Evolutionary conservation across 2,797 vertebrate genomes (phyloP), one percentile per base, ranked within the genome.

Genomic region (Arctocebus calabarensis): DNA sequence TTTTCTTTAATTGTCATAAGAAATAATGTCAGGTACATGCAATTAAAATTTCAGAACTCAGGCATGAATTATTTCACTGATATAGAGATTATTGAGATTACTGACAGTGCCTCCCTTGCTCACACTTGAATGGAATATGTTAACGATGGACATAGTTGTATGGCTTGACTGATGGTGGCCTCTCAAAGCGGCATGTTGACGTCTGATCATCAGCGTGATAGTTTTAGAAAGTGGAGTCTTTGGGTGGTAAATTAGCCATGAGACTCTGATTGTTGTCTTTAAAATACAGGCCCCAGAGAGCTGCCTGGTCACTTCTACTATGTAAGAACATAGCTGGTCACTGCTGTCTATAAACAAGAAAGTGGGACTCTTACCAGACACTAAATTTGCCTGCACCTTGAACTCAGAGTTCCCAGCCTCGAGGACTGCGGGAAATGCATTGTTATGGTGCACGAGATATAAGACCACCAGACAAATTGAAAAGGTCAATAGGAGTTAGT

Each of bases 11-110:
- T 87, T 40, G 25, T 81, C 25, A 19, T 78, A 52, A 37, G 14
- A 84, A 52, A 37, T 66, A 66, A 66, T 88, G 52, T 61, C 45
- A 91, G 37, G 19, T 16, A 64, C 9, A 22, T 9, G 13, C 9
- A 92, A 64, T 64, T 79, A 84, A 81, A 88, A 64, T 71, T 91
- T 88, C 12, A 77, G 48, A 88, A 34, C 20, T 34, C 32, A 19
- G 20, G 10, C 22, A 40, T 82, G 55, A 70, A 37, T 71, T 66
- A 66, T 66, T 77, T 52, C 34, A 14, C 17, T 34, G n/a, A 90
- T 81, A 23, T 79, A 79, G 20, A n/a, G 2, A 84, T 9, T 75
- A 4, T 12, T 29, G 66, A 79, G 17, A 90, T 87, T n/a, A 2
- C 19, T 78, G 14, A 27, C 7, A 81, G 40, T 52, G 25, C 57